Evolutionary conservation across 2,113 vertebrate genomes (phyloP).

Genomic region (Tachycineta bicolor): DNA sequence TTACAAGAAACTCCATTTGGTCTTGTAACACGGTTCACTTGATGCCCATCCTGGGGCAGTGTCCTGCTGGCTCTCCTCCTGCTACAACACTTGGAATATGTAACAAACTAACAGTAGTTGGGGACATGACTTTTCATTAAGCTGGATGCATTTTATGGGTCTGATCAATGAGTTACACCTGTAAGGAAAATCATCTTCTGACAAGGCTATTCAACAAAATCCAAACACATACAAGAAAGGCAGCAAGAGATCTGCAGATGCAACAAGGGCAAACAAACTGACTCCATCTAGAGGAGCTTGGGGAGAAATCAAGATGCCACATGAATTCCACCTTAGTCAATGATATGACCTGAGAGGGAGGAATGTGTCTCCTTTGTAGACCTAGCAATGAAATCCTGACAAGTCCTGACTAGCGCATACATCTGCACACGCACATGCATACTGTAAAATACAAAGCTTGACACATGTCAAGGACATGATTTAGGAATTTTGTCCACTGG

Average conservation of each 20-base stretch:
- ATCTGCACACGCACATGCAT: too few relatives aligned
- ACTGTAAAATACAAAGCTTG: background rate
- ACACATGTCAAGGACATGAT: background rate
- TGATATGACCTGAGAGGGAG: background rate
- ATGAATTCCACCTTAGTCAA: background rate
- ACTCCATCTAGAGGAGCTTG: background rate
- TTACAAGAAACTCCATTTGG: background rate
- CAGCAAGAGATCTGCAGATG: background rate
- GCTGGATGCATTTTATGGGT: background rate
- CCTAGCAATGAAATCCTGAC: background rate
- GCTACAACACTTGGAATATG: background rate
- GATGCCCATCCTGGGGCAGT: background rate
- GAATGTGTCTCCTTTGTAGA: accelerated
- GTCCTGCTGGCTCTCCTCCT: background rate
- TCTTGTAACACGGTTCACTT: background rate
- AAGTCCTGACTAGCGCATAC: background rate
- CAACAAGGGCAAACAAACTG: background rate
- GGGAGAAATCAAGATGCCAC: background rate
- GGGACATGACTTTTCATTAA: background rate
- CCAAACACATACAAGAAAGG: background rate
- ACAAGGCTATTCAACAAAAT: background rate
- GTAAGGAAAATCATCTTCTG: background rate
- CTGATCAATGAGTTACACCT: background rate
- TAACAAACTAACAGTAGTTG: background rate
- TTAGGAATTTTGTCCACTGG: background rate